These are phyloP conservation scores for Pseudopipra pipra DNA, from an alignment of 2,113 vertebrate species.

Conservation along the genomic window DNA sequence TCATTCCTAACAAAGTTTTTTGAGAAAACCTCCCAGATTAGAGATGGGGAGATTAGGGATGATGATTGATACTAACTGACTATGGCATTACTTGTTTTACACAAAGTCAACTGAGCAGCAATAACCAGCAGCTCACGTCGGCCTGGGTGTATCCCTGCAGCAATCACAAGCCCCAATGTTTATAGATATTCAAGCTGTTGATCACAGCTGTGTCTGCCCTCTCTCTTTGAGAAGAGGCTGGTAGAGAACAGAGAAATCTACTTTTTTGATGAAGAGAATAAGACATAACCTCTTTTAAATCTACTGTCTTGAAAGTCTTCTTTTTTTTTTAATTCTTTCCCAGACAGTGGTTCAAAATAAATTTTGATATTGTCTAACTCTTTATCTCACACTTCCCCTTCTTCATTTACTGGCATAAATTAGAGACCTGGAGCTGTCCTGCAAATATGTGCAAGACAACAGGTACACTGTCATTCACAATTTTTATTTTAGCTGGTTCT, in stretches of 20 bases:
- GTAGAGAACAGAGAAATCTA: neutral
- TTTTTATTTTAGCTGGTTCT: neutral
- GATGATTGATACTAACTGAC: neutral
- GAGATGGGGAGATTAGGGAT: neutral
- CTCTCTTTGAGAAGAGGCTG: neutral
- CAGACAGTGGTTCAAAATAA: neutral
- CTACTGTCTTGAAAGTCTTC: rapidly evolving
- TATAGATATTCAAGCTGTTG: neutral
- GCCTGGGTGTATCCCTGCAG: neutral
- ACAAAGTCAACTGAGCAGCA: neutral
- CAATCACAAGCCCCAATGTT: neutral
- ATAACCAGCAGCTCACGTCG: neutral
- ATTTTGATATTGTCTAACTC: neutral
- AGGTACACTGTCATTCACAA: neutral
- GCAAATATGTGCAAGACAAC: neutral
- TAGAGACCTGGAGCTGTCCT: neutral
- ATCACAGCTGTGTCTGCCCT: neutral
- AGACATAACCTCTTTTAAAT: neutral
- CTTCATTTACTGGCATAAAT: neutral
- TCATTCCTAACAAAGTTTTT: neutral
- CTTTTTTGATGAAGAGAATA: neutral
- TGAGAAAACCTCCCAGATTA: neutral
- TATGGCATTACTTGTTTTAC: neutral
- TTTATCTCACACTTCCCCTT: neutral
- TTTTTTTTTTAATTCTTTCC: neutral